Base-by-base conservation (phyloP, 2,113 vertebrate genomes). In the Rhineura floridana region DNA sequence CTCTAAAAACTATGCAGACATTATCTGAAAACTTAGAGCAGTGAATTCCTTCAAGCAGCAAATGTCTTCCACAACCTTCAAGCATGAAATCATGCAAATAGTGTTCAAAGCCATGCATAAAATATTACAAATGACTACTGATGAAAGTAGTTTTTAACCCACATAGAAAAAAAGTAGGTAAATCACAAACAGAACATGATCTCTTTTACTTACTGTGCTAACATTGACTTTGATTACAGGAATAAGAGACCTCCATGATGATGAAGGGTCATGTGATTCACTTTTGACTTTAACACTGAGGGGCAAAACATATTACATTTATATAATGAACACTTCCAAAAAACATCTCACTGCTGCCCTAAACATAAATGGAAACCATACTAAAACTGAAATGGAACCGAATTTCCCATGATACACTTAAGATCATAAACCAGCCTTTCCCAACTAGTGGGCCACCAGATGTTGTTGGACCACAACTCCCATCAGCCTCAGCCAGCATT, bases 171-270 rank as follows among this genome's bases (percentile, higher is more conserved):
- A 59, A 59, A 59, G 5, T 19, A 59, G 55, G 17, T 59, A 59
- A 59, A 19, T 19, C 21, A 19, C 21, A 59, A 59, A 59, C 55
- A 12, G 25, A 91, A 5, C 55, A 2, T 2, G 50, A 42, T 10
- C 55, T 13, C 86, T 91, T 82, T 52, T 44, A 97, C 98, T 98
- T 95, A 99, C 99, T 3, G 98, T 98, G 97, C 98, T 99, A 96
- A 99, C 98, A 92, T 98, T 99, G 84, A 99, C 98, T 96, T 99
- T 99, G 95, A 99, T 98, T 87, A 99, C 98, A 1, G 99, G 99
- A 93, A 99, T 99, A 93, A 99, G 98, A 9, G 99, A 99, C 82
- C 99, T 97, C 99, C 99, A 99, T 0, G 99, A 99, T 30, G 98
- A 99, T 30, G 98, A 95, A 0, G 98, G 97, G 72, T 99, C 98